These are phyloP conservation scores for Pristionchus japonicus DNA, from an alignment of 2,888 invertebrate species.

Conservation along the genomic window DNA sequence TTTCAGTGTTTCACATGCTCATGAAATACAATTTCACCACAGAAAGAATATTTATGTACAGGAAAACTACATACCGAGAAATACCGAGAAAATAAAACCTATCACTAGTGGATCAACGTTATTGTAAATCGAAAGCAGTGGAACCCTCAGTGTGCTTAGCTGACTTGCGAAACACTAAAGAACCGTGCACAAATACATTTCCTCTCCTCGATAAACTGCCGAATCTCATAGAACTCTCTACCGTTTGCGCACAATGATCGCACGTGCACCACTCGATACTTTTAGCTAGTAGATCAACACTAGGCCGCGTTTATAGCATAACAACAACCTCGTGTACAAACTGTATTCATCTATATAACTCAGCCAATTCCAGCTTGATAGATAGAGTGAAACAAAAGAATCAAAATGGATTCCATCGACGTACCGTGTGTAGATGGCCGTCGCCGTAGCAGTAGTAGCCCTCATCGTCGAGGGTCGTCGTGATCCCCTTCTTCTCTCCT, in stretches of 20 bases:
- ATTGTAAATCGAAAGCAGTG: neutral
- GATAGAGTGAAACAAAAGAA: neutral
- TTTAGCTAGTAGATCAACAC: too few species aligned
- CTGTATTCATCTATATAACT: too few species aligned
- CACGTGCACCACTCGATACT: neutral
- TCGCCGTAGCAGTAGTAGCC: constrained; percentile 36
- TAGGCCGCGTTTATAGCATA: neutral
- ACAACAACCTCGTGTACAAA: too few species aligned
- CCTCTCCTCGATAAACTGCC: neutral
- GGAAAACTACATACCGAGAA: too few species aligned
- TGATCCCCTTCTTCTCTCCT: neutral
- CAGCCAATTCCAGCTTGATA: neutral
- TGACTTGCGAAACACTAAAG: neutral
- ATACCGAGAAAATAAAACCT: neutral
- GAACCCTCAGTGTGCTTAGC: neutral
- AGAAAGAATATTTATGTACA: too few species aligned
- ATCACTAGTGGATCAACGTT: neutral
- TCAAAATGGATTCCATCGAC: neutral
- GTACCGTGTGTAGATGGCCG: constrained; percentile 29
- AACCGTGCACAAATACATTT: neutral
- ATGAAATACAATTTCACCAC: too few species aligned
- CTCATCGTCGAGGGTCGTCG: neutral
- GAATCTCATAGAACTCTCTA: neutral
- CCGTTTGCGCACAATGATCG: neutral
- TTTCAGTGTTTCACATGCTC: too few species aligned